A percentile compares a stretch with the other conserved stretches of the same genome.
Conservation (phyloP, 1,140 invertebrate species). For the Drosophila obscura region DNA sequence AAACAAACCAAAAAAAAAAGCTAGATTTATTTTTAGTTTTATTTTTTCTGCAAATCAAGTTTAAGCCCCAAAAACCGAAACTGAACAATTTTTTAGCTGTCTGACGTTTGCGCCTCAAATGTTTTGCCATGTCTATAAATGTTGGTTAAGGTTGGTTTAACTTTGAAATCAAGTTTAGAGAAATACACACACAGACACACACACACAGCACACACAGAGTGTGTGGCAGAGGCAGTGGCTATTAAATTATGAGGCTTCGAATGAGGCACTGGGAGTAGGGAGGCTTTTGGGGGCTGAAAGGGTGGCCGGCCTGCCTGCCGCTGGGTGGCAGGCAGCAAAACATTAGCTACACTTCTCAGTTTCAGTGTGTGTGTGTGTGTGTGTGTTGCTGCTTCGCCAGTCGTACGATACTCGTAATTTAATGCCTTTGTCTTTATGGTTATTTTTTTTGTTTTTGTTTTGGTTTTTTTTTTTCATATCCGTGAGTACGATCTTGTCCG, state of each 20-base stretch:
- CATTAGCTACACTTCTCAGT: constrained; percentile 49
- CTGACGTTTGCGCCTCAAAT: constrained; percentile 56
- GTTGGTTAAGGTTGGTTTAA: constrained; percentile 80
- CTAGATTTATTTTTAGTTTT: constrained; percentile 9
- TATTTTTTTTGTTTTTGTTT: constrained; percentile 8
- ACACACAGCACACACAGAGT: background rate
- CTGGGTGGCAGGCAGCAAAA: constrained; percentile 14
- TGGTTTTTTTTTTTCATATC: constrained; percentile 48
- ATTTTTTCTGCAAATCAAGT: constrained; percentile 72
- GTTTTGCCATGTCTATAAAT: constrained; percentile 72
- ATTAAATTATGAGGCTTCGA: constrained; percentile 37
- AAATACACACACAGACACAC: constrained; percentile 20
- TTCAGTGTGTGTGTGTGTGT: background rate
- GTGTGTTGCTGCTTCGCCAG: constrained; percentile 9
- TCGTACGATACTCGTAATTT: constrained; percentile 58
- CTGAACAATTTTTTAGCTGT: constrained; percentile 14
- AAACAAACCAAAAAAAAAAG: constrained; percentile 10
- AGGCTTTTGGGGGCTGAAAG: constrained; percentile 1
- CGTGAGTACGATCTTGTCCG: constrained; percentile 56
- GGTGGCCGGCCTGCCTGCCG: background rate
- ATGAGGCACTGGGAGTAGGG: constrained; percentile 7
- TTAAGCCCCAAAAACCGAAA: constrained; percentile 61
- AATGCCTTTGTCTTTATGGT: constrained; percentile 68
- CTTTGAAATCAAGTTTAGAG: constrained; percentile 78
- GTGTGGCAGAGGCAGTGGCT: constrained; percentile 27